These are phyloP conservation scores for Cyphomyrus plagiostoma DNA, from an alignment of 2,113 vertebrate genomes.

Conservation along the genomic window DNA sequence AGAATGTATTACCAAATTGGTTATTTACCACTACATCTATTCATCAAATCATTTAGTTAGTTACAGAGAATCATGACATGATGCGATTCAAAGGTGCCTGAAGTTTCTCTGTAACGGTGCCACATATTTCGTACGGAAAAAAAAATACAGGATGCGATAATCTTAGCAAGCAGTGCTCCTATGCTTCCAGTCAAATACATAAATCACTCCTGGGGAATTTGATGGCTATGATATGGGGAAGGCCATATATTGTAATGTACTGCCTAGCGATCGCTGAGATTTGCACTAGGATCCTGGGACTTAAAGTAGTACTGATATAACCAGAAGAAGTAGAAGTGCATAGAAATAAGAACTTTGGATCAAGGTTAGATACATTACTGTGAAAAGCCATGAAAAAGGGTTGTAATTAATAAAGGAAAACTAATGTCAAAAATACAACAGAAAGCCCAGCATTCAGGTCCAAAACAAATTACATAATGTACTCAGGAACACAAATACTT, in stretches of 20 bases:
- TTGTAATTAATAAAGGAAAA: not conserved
- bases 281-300: not conserved
- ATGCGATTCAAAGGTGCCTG: not conserved
- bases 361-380: not conserved
- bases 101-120: not conserved
- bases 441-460: not conserved
- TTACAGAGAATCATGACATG: not conserved
- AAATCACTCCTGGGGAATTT: not conserved
- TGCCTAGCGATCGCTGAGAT: not conserved
- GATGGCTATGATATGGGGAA: not conserved
- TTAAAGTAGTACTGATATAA: not conserved
- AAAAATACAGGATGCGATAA: not conserved
- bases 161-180: not conserved
- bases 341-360: not conserved
- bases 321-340: not conserved
- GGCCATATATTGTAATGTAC: not conserved
- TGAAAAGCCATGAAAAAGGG: not conserved
- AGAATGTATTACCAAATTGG: not conserved
- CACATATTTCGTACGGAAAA: not conserved
- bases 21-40: not conserved
- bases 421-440: not conserved
- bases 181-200: conserved; percentile 12
- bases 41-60: not conserved
- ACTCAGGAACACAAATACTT: not conserved
- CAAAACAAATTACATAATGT: not conserved